These are phyloP conservation scores for Agrochola lota DNA, from an alignment of 2,888 invertebrate species.

Conservation along the genomic window DNA sequence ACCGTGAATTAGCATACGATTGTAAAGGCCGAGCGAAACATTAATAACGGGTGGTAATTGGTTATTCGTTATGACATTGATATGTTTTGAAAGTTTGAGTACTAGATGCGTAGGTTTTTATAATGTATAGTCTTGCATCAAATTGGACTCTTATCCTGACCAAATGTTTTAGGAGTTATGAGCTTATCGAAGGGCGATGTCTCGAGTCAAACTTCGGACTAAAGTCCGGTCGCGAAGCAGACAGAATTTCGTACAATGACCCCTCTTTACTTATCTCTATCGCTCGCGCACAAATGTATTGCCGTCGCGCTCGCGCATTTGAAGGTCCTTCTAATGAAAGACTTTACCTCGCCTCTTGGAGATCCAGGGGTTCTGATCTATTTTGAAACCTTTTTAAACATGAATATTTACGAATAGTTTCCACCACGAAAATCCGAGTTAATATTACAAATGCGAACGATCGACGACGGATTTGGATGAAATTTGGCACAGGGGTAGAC, in stretches of 20 bases:
- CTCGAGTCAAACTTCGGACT: neutral
- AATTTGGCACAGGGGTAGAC: too few relatives aligned
- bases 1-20: constrained; percentile 32
- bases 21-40: constrained; percentile 45
- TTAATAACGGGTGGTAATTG: constrained; percentile 26
- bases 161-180: neutral
- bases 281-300: too few relatives aligned
- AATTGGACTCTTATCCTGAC: too few relatives aligned
- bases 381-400: neutral
- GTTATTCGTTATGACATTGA: constrained; percentile 39
- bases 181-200: constrained; percentile 8
- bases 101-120: neutral
- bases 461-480: too few relatives aligned
- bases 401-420: neutral
- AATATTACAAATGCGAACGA: too few relatives aligned
- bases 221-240: too few relatives aligned
- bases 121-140: too few relatives aligned
- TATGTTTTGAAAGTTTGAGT: constrained; percentile 26
- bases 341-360: neutral
- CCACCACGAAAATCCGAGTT: neutral
- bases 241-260: too few relatives aligned
- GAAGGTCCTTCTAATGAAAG: too few relatives aligned
- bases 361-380: neutral
- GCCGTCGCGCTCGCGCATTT: too few relatives aligned
- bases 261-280: too few relatives aligned